phyloP scores from a whole-genome alignment of 2,888 invertebrate species.

The Suillia variegata region DNA sequence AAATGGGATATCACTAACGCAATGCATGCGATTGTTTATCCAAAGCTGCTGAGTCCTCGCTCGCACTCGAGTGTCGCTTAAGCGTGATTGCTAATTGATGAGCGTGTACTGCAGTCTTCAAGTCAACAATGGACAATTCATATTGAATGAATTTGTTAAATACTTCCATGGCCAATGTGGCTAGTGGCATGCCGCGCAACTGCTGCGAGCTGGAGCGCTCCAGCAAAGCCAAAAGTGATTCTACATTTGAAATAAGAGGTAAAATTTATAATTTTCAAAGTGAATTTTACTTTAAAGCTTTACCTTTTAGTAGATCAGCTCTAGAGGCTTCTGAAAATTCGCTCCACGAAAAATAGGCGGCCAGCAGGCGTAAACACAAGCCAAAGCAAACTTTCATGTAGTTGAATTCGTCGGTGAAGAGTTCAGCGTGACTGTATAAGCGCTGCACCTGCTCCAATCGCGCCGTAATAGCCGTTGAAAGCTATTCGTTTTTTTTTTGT shows the following conservation, averaged over 20 bases:
- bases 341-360: constrained; percentile 69
- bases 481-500: constrained; percentile 27
- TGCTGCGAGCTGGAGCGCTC: constrained; percentile 26
- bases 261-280: neutral
- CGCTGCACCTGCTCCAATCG: constrained; percentile 64
- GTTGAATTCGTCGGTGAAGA: constrained; percentile 64
- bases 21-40: constrained; percentile 41
- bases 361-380: constrained; percentile 65
- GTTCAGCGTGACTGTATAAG: constrained; percentile 65
- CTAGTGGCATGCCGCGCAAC: constrained; percentile 25
- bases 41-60: constrained; percentile 22
- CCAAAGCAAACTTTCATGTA: constrained; percentile 66
- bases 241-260: constrained; percentile 30
- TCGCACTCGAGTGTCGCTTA: constrained; percentile 37
- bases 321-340: constrained; percentile 64
- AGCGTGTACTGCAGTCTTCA: constrained; percentile 55
- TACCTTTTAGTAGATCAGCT: constrained; percentile 43
- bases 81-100: constrained; percentile 46
- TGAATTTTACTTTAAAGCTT: neutral
- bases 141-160: constrained; percentile 44
- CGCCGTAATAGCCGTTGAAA: constrained; percentile 35
- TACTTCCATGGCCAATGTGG: constrained; percentile 36
- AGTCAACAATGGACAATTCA: constrained; percentile 44
- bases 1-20: constrained; percentile 36
- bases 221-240: constrained; percentile 39